Percentiles rank a stretch among this genome's conserved stretches.
Conservation (phyloP, 2,113 vertebrate genomes). For the Cochlearius cochlearius region DNA sequence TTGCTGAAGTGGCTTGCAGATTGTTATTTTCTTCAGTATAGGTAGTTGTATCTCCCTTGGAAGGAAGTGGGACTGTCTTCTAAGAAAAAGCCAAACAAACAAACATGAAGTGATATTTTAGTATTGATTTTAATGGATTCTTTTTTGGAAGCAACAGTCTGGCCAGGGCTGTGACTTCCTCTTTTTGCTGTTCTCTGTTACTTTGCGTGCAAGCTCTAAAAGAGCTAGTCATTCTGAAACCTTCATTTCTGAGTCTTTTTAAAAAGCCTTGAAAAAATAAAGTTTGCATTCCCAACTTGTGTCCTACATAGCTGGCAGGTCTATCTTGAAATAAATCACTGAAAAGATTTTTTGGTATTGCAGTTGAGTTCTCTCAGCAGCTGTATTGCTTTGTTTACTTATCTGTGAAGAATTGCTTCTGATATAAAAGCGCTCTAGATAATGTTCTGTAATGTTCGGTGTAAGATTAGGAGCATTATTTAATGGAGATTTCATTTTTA, state of each 20-base stretch:
- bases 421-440: not conserved
- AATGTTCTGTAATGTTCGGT: not conserved
- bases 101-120: not conserved
- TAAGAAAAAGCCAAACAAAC: not conserved
- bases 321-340: not conserved
- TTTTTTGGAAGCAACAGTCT: conserved; percentile 16
- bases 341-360: not conserved
- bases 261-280: not conserved
- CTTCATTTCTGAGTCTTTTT: not conserved
- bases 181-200: conserved; percentile 33
- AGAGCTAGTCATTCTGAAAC: not conserved
- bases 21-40: not conserved
- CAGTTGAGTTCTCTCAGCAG: not conserved
- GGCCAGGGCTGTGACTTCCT: not conserved
- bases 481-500: not conserved
- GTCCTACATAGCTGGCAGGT: not conserved
- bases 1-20: not conserved
- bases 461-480: not conserved
- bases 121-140: not conserved
- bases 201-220: not conserved
- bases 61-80: not conserved
- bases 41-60: not conserved
- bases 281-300: not conserved
- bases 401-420: not conserved
- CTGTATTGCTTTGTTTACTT: conserved; percentile 2